Evolutionary conservation across 2,888 invertebrate species (phyloP).

Genomic region (Seira musarum): DNA sequence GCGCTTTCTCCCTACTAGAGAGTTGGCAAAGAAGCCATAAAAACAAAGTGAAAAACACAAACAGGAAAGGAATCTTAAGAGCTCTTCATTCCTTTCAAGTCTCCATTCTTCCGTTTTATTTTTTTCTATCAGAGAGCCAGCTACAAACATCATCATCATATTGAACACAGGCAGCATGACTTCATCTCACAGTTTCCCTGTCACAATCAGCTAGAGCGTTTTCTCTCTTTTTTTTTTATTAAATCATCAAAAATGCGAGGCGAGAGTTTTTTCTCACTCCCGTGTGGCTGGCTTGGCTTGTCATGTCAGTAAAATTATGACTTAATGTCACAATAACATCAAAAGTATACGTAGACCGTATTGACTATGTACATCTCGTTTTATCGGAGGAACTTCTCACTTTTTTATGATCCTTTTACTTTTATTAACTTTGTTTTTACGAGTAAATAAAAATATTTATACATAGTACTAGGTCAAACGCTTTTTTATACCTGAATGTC

Average conservation of each 20-base stretch:
- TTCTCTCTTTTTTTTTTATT: not conserved
- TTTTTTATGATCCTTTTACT: not conserved
- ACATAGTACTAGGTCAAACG: not conserved
- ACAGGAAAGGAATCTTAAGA: slow-evolving; percentile 25
- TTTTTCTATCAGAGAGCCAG: not conserved
- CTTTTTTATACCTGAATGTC: not conserved
- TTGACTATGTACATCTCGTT: not conserved
- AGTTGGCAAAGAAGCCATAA: not conserved
- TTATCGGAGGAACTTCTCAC: not conserved
- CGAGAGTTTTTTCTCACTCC: not conserved
- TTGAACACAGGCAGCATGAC: not conserved
- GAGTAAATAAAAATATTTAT: not conserved
- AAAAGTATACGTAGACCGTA: not conserved
- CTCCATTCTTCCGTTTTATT: not conserved
- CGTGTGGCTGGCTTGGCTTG: not conserved
- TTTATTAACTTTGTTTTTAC: not conserved
- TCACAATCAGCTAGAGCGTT: not conserved
- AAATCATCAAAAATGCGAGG: not conserved
- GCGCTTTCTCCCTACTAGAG: not conserved
- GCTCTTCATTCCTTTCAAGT: slow-evolving; percentile 9
- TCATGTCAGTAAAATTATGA: not conserved
- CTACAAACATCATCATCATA: not conserved
- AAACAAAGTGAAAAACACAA: slow-evolving; percentile 14
- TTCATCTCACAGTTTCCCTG: not conserved
- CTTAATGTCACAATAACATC: not conserved